Conservation (phyloP, 2,797 vertebrate genomes). For the Pipistrellus nathusii region DNA sequence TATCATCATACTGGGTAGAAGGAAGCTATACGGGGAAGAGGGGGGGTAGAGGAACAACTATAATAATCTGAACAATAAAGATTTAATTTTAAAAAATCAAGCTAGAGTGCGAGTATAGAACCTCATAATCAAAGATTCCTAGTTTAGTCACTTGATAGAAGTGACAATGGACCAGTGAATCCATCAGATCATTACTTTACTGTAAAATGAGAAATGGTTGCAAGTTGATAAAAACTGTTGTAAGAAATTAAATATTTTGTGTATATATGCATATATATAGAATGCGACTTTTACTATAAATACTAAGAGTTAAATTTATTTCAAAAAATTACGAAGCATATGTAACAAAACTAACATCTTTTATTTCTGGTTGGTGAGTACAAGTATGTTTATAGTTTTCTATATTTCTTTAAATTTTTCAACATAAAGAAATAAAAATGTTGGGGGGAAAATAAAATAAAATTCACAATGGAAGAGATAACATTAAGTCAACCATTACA, state of each 20-base stretch:
- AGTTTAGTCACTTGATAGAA: constrained; percentile 26
- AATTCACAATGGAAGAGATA: neutral
- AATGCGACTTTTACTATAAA: constrained; percentile 20
- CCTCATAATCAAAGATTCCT: neutral
- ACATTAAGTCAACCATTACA: neutral
- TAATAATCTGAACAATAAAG: too few species aligned
- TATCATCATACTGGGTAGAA: neutral
- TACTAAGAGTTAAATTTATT: constrained; percentile 54
- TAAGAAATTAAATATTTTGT: constrained; percentile 46
- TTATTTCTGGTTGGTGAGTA: neutral
- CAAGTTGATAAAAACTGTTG: neutral
- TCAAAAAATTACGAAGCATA: constrained; percentile 59
- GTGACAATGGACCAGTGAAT: neutral
- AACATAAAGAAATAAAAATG: constrained; percentile 36
- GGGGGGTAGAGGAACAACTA: too few species aligned
- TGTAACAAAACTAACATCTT: constrained; percentile 41
- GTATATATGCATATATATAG: neutral
- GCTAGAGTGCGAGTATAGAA: neutral
- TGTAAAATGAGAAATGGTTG: constrained; percentile 30
- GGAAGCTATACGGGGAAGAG: too few species aligned
- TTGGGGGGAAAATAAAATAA: neutral
- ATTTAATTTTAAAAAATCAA: neutral
- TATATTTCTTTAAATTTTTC: constrained; percentile 35
- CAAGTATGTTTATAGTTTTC: constrained; percentile 11
- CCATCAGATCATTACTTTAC: constrained; percentile 27